A percentile compares a stretch with the other conserved stretches of the same genome.
Evolutionary conservation across 2,797 vertebrate species (phyloP).

Genomic region (Naso thynnoides): DNA sequence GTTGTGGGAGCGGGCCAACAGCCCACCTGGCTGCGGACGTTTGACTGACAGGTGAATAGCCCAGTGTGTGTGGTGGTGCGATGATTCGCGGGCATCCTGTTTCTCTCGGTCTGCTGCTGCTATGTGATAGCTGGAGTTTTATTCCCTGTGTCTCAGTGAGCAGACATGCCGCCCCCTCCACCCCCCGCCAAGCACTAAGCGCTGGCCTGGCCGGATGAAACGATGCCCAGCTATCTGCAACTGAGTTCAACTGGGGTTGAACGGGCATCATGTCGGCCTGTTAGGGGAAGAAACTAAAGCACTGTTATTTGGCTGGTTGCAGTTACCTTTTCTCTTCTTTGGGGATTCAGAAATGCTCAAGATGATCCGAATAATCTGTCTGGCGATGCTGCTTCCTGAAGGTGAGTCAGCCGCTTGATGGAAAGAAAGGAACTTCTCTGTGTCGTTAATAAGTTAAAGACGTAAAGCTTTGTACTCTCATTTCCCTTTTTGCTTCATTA

Average conservation of each 20-base stretch:
- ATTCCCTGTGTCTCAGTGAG: slow-evolving; percentile 71
- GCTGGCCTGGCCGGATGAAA: slow-evolving; percentile 55
- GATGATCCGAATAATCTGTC: slow-evolving; percentile 65
- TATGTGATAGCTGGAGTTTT: slow-evolving; percentile 84
- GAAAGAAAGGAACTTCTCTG: neutral
- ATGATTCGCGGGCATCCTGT: slow-evolving; percentile 78
- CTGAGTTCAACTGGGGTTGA: slow-evolving; percentile 77
- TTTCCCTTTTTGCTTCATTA: neutral
- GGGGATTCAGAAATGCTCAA: slow-evolving; percentile 49
- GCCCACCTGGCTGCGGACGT: slow-evolving; percentile 52
- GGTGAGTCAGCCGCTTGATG: slow-evolving; percentile 68
- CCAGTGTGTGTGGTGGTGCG: slow-evolving; percentile 63
- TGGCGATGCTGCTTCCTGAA: slow-evolving; percentile 74
- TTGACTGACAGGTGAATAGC: slow-evolving; percentile 77
- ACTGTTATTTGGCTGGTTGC: slow-evolving; percentile 19
- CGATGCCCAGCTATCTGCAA: slow-evolving; percentile 52
- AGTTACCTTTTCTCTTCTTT: slow-evolving; percentile 18
- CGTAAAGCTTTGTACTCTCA: neutral
- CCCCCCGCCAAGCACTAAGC: slow-evolving; percentile 67
- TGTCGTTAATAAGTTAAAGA: neutral
- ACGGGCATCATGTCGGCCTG: slow-evolving; percentile 63
- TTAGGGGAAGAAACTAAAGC: slow-evolving; percentile 43
- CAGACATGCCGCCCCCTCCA: slow-evolving; percentile 66
- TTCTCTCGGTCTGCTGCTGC: slow-evolving; percentile 76
- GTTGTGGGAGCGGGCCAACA: slow-evolving; percentile 10